Base-by-base conservation (phyloP, 2,797 vertebrate species). In the Apogon talboti region DNA sequence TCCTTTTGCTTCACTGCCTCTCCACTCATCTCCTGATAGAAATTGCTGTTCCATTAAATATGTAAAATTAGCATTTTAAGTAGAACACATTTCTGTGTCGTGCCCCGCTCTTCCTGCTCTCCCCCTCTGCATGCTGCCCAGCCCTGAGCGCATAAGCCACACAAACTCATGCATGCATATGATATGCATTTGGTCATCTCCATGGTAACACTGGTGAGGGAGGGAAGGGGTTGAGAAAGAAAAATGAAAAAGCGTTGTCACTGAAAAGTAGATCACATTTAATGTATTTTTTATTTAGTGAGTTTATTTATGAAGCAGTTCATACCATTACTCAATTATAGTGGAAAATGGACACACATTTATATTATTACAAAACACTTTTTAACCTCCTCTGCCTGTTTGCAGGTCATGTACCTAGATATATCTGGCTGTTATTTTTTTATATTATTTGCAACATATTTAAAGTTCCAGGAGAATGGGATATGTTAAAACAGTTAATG, bases 121-220 rank as follows among this genome's bases (percentile, higher is more conserved):
- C 60, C 66, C 78, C 52, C 69, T 55, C 72, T 60, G 78, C 87
- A 81, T 67, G 68, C 85, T 21, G 73, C 79, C 80, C 81, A 76
- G 87, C 88, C 88, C 82, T 74, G 76, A 90, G 91, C 89, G 9
- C 85, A 84, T 81, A 81, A 86, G 79, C 80, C 78, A 92, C 87
- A 87, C 87, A 89, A 87, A 92, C 78, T 84, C 94, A 95, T 91
- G 94, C 95, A 96, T 95, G 95, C 95, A 81, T 95, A 93, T 91
- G 90, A 95, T 88, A 90, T 94, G 93, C 93, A 94, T 94, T 94
- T 94, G 94, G 94, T 93, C 95, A 93, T 95, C 94, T 91, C 95
- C 94, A 94, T 94, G 93, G 92, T 89, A 95, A 95, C 94, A 59
- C 58, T 8, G 79, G 15, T 78, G 79, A 71, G 81, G 52, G 79